phyloP scores from a whole-genome alignment of 1,140 invertebrate species.

The Zaprionus ghesquierei region DNA sequence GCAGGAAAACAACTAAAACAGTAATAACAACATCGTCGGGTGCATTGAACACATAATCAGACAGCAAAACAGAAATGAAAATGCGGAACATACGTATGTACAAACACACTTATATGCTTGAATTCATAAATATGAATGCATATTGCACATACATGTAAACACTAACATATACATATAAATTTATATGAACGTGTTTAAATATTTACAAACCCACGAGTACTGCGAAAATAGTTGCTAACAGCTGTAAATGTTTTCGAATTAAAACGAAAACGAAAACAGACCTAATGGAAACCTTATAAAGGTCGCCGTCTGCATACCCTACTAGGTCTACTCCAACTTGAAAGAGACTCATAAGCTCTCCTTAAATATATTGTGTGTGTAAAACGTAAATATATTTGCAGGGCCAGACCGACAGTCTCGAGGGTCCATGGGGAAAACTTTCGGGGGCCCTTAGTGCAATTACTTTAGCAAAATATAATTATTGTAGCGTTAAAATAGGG shows the following conservation, averaged over 20 bases:
- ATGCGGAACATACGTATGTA: slow-evolving; percentile 42
- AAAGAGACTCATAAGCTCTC: too few species aligned
- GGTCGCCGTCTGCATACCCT: slow-evolving; percentile 2
- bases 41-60: slow-evolving; percentile 74
- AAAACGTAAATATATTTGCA: too few species aligned
- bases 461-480: too few species aligned
- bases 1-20: slow-evolving; percentile 30
- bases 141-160: neutral
- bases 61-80: slow-evolving; percentile 65
- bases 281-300: neutral
- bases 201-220: slow-evolving; percentile 7
- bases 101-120: neutral
- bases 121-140: neutral
- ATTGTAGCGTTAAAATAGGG: too few species aligned
- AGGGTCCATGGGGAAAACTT: too few species aligned
- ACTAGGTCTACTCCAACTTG: neutral
- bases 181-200: neutral
- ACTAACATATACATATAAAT: neutral
- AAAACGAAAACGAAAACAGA: slow-evolving; percentile 27
- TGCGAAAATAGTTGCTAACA: slow-evolving; percentile 49
- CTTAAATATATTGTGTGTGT: too few species aligned
- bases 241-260: slow-evolving; percentile 26
- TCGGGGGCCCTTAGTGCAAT: too few species aligned
- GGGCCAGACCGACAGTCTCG: too few species aligned
- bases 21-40: slow-evolving; percentile 22